phyloP scores from a whole-genome alignment of 1,140 invertebrate species.

The Calosoma granatense region DNA sequence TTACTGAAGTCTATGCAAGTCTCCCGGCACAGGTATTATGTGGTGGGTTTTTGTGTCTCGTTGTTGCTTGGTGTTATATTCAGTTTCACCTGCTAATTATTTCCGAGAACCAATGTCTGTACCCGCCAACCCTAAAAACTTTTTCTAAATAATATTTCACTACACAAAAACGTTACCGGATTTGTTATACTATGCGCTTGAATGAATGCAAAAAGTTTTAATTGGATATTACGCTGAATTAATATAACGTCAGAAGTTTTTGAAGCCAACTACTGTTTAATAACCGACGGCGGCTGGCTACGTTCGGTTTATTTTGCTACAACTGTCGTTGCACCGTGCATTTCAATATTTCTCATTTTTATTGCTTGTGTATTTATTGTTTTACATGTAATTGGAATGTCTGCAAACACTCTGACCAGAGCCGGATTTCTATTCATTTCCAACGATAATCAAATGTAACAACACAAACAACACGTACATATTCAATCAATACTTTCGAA shows the following conservation, averaged over 20 bases:
- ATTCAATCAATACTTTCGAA: too few species aligned
- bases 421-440: too few species aligned
- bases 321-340: too few species aligned
- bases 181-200: not conserved
- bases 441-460: too few species aligned
- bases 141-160: not conserved
- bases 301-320: too few species aligned
- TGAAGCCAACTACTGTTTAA: not conserved
- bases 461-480: too few species aligned
- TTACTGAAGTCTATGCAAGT: not conserved
- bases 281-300: not conserved
- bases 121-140: not conserved
- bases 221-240: not conserved
- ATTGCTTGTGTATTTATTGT: too few species aligned
- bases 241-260: not conserved
- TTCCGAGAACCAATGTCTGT: not conserved
- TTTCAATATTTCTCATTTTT: too few species aligned
- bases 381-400: too few species aligned
- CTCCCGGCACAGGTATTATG: not conserved
- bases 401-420: too few species aligned
- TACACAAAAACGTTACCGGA: not conserved
- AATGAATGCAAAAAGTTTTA: slow-evolving; percentile 1
- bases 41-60: not conserved
- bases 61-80: not conserved
- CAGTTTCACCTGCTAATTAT: not conserved